phyloP scores from a whole-genome alignment of 2,113 vertebrate species.

The Rhinopomastus cyanomelas region DNA sequence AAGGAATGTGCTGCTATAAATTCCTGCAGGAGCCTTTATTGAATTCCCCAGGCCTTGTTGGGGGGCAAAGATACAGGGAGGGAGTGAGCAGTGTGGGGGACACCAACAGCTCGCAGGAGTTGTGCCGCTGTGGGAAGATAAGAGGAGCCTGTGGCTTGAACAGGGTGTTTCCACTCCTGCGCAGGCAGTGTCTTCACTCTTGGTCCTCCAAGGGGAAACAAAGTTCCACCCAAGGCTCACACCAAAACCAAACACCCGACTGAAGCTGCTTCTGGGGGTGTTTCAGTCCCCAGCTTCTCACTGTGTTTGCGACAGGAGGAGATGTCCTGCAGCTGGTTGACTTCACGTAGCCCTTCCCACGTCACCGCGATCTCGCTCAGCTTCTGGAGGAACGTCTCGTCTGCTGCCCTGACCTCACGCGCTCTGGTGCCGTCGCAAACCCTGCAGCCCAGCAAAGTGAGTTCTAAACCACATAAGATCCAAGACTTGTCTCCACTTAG shows the following conservation, averaged over 20 bases:
- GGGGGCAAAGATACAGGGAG: background rate
- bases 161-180: background rate
- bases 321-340: background rate
- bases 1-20: conserved; percentile 59
- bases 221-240: background rate
- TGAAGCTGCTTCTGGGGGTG: background rate
- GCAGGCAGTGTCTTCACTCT: conserved; percentile 3
- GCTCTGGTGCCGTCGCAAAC: background rate
- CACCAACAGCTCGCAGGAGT: background rate
- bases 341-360: background rate
- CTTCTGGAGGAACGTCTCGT: background rate
- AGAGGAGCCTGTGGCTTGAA: conserved; percentile 1
- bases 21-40: conserved; percentile 49
- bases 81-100: background rate
- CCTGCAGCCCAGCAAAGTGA: background rate
- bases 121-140: conserved; percentile 14
- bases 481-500: background rate
- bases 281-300: background rate
- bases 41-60: conserved; percentile 19
- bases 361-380: background rate
- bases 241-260: background rate
- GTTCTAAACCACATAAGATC: background rate
- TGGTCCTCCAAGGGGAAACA: background rate
- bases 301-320: background rate
- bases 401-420: background rate